These are phyloP conservation scores for Oligia strigilis DNA, from an alignment of 2,888 invertebrate species.

Conservation along the genomic window DNA sequence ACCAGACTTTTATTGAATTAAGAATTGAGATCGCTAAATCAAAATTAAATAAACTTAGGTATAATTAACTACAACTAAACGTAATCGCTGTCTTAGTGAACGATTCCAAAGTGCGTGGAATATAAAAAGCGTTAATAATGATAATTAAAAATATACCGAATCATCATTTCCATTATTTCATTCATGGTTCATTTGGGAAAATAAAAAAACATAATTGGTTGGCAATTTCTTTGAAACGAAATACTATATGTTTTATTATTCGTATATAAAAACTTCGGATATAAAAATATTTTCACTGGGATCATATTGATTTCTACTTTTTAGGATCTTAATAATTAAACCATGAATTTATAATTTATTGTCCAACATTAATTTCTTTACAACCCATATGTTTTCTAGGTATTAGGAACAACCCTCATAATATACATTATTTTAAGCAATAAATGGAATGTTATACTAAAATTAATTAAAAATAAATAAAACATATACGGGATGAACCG, in stretches of 20 bases:
- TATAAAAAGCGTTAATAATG: conserved; percentile 70
- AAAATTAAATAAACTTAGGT: conserved; percentile 60
- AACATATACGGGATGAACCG: conserved; percentile 63
- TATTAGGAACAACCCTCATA: conserved; percentile 86
- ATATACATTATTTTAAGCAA: conserved; percentile 78
- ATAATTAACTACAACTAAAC: conserved; percentile 53
- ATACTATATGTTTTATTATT: not conserved
- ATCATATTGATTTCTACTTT: not conserved
- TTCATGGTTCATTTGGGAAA: conserved; percentile 52
- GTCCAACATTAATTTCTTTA: conserved; percentile 62
- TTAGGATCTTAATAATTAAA: conserved; percentile 36
- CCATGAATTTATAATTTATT: conserved; percentile 57
- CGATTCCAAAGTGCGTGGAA: conserved; percentile 66
- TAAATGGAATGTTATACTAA: conserved; percentile 79
- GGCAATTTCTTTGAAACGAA: not conserved
- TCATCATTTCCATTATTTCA: conserved; percentile 59
- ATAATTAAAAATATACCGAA: conserved; percentile 67
- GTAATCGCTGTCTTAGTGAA: conserved; percentile 66
- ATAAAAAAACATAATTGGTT: not conserved
- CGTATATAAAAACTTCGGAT: not conserved
- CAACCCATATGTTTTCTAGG: conserved; percentile 76
- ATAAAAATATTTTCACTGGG: conserved; percentile 18
- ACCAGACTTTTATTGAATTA: conserved; percentile 24
- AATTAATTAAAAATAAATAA: conserved; percentile 78
- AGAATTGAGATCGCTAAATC: conserved; percentile 65